Conservation (phyloP, 2,113 vertebrate species). For the Chamaetylas fuelleborni region DNA sequence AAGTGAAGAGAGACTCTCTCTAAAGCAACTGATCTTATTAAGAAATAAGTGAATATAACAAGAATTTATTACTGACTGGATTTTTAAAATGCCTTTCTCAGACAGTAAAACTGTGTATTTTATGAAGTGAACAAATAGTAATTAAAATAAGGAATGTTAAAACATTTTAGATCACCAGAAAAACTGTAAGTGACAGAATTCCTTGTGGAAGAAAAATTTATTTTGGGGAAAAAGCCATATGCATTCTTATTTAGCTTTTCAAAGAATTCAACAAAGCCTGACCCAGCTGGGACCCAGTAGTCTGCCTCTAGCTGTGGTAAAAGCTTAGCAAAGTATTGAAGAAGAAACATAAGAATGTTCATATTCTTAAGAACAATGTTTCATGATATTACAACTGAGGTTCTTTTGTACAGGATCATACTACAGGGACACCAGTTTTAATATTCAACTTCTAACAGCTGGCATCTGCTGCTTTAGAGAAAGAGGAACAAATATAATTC, state of each 20-base stretch:
- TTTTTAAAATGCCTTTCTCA: not conserved
- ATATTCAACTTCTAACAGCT: slow-evolving; percentile 37
- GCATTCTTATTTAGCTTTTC: not conserved
- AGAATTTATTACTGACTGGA: not conserved
- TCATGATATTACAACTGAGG: slow-evolving; percentile 21
- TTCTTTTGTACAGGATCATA: slow-evolving; percentile 21
- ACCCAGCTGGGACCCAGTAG: not conserved
- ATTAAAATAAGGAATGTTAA: not conserved
- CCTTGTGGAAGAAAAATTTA: not conserved
- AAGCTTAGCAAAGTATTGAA: not conserved
- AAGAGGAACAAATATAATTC: slow-evolving; percentile 34
- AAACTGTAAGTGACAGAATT: not conserved
- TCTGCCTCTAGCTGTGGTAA: not conserved
- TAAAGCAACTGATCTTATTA: not conserved
- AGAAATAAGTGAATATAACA: not conserved
- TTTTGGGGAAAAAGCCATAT: not conserved
- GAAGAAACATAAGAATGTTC: not conserved
- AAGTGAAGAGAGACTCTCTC: not conserved
- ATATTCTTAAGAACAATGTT: slow-evolving; percentile 17
- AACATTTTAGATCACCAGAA: not conserved
- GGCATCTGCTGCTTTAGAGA: slow-evolving; percentile 37
- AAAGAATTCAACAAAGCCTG: not conserved
- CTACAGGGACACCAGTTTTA: slow-evolving; percentile 20
- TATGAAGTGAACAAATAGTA: not conserved
- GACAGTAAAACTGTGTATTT: not conserved